Evolutionary conservation across 64 coral and sea anemone genomes (phyloP), one percentile per base, ranked within the genome.

Genomic region (Acropora yongei): DNA sequence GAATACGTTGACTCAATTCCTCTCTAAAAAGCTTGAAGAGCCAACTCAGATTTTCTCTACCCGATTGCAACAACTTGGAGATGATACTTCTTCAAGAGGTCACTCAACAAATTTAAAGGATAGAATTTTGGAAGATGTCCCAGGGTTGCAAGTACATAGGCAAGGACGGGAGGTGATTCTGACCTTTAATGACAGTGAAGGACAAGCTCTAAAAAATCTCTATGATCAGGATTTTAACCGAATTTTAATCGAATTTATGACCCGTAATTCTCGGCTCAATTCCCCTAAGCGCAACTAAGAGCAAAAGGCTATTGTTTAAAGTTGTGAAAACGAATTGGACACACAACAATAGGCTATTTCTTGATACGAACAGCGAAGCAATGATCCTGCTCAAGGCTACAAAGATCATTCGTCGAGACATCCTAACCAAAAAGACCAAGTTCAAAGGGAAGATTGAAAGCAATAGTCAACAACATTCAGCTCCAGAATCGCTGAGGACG

Each of bases 71-170:
- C 75, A 95, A 49, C 57, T 87, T 75, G 87, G 80, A 39, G 63
- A 16, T 7, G 42, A 83, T 63, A 10, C 16, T 76, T 41, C 86
- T 50, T 4, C 8, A 12, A 47, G 79, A 57, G 49, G 82, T 75
- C 78, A 94, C 48, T 84, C 79, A 39, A 89, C 87, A 41, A 8
- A 75, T 53, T 46, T 94, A 17, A 94, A 94, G 58, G 79, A 94
- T 17, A 83, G 93, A 14, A 49, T 95, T 72, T 49, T 95, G 19
- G 79, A 71, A 46, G 66, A 86, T 20, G 16, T 78, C 12, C 74
- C 77, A 72, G 83, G 82, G 12, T 30, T 95, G 43, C 72, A 69
- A 43, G 65, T 81, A 14, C 47, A 90, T 44, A 95, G 90, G 47
- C 49, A 91, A 71, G 88, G 88, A 20, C 82, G 75, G 17, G 88